Evolutionary conservation across 2,888 invertebrate species (phyloP), one percentile per base, ranked within the genome.

Genomic region (Timandra comae): DNA sequence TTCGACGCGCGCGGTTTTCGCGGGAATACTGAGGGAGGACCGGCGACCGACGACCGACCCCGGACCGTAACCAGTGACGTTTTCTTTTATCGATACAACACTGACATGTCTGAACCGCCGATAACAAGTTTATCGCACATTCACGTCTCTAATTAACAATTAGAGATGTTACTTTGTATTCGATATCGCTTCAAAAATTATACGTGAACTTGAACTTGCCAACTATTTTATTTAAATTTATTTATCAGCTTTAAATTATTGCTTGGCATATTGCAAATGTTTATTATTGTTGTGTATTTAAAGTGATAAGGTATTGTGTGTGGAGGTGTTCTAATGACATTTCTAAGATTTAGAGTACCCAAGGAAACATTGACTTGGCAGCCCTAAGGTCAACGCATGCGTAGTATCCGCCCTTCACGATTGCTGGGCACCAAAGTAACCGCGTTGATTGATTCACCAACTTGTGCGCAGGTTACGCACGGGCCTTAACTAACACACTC

Each of bases 381-480:
- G 60, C 78, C 65, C 77, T 80, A 76, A 35, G 43, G 34, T 30
- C 35, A 44, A 61, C 80, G 82, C 82, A 72, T 76, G 82, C 82
- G 82, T 66, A 59, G 27, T 52, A 38, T 35, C 34, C 38, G 38
- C 50, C 52, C 46, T 49, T 52, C 62, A 62, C 64, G 63, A 70
- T 66, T 63, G 72, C 78, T 67, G 69, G 71, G 73, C 70, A 69
- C 66, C 43, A 37, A 34, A 71, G 67, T 69, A 63, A 63, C 64
- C 61, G 66, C 69, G 78, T 75, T 81, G 82, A 82, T 81, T 82
- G 82, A 81, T 82, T 82, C 80, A 73, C 68, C 63, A 74, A 80
- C 70, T 80, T 78, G 72, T 65, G 78, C 80, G 73, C 78, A 80
- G 81, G 79, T 76, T 76, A 75, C 34, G 40, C 47, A 41, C 38